Evolutionary conservation across 2,888 invertebrate genomes (phyloP), one percentile per base, ranked within the genome.

Genomic region (Parnassius orleans): DNA sequence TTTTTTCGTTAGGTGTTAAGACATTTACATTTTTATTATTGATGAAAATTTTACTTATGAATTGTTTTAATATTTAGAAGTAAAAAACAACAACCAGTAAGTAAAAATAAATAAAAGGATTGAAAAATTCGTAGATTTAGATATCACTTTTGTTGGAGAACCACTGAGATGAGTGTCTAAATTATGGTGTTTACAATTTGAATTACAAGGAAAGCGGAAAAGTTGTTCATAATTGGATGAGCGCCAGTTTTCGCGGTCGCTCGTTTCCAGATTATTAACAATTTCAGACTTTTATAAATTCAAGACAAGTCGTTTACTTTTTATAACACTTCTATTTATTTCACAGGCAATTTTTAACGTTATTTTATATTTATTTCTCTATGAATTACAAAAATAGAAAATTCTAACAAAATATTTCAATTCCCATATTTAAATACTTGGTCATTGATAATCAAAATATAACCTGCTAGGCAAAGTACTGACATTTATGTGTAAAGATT

Each of bases 171-270:
- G 47, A 50, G 11, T 42, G 41, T 2, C 47, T 47, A 12, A 53
- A 59, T 59, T 59, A 42, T 59, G 53, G 48, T 59, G 46, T 59
- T 53, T 19, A 46, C 59, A 53, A 59, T 53, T 53, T 47, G 59
- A 59, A 59, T 59, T 59, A 59, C 53, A 46, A 46, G 44, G 33
- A 59, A 53, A 47, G 46, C 47, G 53, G 10, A 47, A 53, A 59
- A 59, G 42, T 59, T 59, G 47, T 47, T 47, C 46, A 59, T 59
- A 59, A 59, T 59, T 59, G 47, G 53, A 47, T 53, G 47, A 53
- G 46, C 53, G 53, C 33, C 47, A 46, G 46, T 53, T 53, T 46
- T 41, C 33, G 53, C 59, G 53, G 53, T 59, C 9, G 46, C 42
- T 53, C 53, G 14, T 59, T 59, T 53, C 53, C 15, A 59, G 52